Evolutionary conservation across 2,797 vertebrate genomes (phyloP).

Genomic region (Eupleurogrammus muticus): DNA sequence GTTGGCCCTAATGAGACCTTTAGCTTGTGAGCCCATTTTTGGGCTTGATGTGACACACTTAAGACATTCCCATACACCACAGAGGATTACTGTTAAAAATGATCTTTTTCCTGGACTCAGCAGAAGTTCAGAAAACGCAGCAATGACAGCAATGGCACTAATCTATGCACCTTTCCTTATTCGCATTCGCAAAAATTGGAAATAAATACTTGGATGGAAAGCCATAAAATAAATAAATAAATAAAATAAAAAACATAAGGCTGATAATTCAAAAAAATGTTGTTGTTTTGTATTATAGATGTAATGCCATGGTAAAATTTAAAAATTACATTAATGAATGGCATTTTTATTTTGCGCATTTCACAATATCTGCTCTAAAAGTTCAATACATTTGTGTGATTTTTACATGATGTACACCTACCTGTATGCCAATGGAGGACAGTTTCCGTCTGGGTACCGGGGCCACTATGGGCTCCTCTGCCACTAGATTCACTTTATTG

Average conservation of each 20-base stretch:
- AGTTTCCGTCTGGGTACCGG: conserved; percentile 92
- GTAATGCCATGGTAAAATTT: no score
- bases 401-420: conserved; percentile 68
- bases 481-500: conserved; percentile 83
- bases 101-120: conserved; percentile 1
- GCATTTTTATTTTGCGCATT: no score
- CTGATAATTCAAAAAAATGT: no score
- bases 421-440: conserved; percentile 99
- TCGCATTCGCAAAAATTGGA: no score
- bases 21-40: conserved; percentile 36
- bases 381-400: no score
- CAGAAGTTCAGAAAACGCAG: neutral
- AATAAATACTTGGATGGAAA: no score
- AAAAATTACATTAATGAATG: no score
- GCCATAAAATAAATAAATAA: no score
- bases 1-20: conserved; percentile 29
- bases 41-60: conserved; percentile 33
- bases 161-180: no score
- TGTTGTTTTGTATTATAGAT: no score
- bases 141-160: neutral
- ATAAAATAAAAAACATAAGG: no score
- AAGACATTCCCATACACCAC: conserved; percentile 15
- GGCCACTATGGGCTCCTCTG: conserved; percentile 87
- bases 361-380: no score
- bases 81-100: conserved; percentile 20